Evolutionary conservation across 2,113 vertebrate species (phyloP).

Genomic region (Ictalurus punctatus): DNA sequence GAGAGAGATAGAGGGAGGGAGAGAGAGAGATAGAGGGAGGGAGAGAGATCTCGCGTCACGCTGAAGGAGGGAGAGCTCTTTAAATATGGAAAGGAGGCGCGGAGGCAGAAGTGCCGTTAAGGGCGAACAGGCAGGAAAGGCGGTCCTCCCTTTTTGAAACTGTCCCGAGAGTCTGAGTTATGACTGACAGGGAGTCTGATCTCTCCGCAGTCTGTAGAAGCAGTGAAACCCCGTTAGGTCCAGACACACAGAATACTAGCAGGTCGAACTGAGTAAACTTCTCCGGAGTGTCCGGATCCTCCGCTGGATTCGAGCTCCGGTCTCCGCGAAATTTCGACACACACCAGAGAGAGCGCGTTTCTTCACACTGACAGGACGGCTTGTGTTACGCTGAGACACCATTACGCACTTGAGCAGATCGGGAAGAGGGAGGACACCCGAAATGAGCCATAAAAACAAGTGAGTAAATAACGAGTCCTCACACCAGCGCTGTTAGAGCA

Average conservation of each 20-base stretch:
- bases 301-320: no score
- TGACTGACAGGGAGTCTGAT: slow-evolving; percentile 34
- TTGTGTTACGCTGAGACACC: background rate
- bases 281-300: no score
- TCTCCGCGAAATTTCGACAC: no score
- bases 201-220: slow-evolving; percentile 36
- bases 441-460: slow-evolving; percentile 76
- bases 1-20: no score
- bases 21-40: no score
- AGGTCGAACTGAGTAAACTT: background rate
- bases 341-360: background rate
- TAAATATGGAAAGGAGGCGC: slow-evolving; percentile 73
- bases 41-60: slow-evolving; percentile 57
- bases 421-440: slow-evolving; percentile 19
- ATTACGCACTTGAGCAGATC: background rate
- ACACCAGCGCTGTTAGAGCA: background rate
- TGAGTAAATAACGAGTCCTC: slow-evolving; percentile 61
- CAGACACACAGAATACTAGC: slow-evolving; percentile 45
- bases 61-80: slow-evolving; percentile 73
- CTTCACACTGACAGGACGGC: background rate
- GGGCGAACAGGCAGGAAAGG: background rate
- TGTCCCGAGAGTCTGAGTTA: slow-evolving; percentile 21
- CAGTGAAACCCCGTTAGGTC: slow-evolving; percentile 36
- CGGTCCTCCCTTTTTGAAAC: background rate
- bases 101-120: slow-evolving; percentile 14